Evolutionary conservation across 2,113 vertebrate genomes (phyloP).

Genomic region (Albula glossodonta): DNA sequence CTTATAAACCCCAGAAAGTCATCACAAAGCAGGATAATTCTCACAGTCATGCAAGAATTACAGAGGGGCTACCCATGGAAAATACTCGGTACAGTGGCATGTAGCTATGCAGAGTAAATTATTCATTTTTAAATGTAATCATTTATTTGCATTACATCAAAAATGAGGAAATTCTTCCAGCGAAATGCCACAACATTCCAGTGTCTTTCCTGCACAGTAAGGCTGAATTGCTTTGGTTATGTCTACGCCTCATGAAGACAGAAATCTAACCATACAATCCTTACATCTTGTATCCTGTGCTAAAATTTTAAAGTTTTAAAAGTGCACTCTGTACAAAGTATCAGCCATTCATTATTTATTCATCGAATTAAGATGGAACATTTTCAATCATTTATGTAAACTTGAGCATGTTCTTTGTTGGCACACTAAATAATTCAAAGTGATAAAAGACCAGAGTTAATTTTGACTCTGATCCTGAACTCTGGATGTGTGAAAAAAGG

Average conservation of each 20-base stretch:
- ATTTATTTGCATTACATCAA: background rate
- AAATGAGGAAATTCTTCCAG: background rate
- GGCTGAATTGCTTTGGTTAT: background rate
- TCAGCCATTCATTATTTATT: constrained; percentile 10
- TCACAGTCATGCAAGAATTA: too few relatives aligned
- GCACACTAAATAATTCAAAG: constrained; percentile 2
- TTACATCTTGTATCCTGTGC: background rate
- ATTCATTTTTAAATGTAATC: too few relatives aligned
- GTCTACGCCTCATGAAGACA: background rate
- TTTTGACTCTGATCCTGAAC: background rate
- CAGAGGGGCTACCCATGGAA: too few relatives aligned
- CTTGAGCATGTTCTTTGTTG: background rate
- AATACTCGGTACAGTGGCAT: too few relatives aligned
- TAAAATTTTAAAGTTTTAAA: constrained; percentile 11
- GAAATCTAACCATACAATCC: background rate
- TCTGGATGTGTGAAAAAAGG: background rate
- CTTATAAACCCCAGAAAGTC: too few relatives aligned
- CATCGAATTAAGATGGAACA: constrained; percentile 4
- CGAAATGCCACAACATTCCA: background rate
- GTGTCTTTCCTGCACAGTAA: background rate
- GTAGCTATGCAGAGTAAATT: too few relatives aligned
- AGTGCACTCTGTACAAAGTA: background rate
- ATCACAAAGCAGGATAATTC: too few relatives aligned
- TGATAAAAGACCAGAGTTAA: constrained; percentile 6
- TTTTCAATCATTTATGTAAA: constrained; percentile 12